phyloP scores from a whole-genome alignment of 2,888 invertebrate species.

The Drosophila pullipes region DNA sequence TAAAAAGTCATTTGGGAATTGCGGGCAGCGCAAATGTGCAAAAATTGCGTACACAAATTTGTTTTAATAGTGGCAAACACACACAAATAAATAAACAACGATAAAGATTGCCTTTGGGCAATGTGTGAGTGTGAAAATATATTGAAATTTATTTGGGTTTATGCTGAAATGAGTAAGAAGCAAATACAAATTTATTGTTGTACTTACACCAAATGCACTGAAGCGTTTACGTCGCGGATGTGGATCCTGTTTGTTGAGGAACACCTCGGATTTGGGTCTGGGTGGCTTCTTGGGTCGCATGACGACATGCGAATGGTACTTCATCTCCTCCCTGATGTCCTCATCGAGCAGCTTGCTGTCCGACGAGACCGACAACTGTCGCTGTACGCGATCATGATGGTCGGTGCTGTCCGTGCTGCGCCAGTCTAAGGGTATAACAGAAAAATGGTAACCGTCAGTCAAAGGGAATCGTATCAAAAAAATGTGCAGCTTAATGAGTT shows the following conservation, averaged over 20 bases:
- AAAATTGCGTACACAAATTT: neutral
- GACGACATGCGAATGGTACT: conserved; percentile 90
- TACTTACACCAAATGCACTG: conserved; percentile 97
- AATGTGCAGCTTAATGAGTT: conserved; percentile 69
- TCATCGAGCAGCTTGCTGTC: conserved; percentile 96
- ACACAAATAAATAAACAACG: conserved; percentile 32
- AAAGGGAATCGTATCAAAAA: conserved; percentile 14
- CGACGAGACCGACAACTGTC: conserved; percentile 96
- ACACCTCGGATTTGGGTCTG: conserved; percentile 98
- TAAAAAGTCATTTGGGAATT: conserved; percentile 7
- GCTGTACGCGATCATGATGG: conserved; percentile 93
- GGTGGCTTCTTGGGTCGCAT: conserved; percentile 96
- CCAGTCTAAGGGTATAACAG: conserved; percentile 89
- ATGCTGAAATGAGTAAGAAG: conserved; percentile 2
- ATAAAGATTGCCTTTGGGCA: conserved; percentile 27
- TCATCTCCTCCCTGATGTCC: conserved; percentile 92
- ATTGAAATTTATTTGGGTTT: conserved; percentile 13
- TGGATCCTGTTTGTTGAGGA: conserved; percentile 91
- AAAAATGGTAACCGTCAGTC: conserved; percentile 20
- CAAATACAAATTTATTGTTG: conserved; percentile 5
- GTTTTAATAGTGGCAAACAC: neutral
- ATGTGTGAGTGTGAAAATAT: neutral
- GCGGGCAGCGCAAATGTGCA: neutral
- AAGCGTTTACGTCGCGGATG: conserved; percentile 95
- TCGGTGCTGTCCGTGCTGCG: conserved; percentile 87